These are phyloP conservation scores for Brachypterus glaber DNA, from an alignment of 2,888 invertebrate genomes.

Conservation along the genomic window DNA sequence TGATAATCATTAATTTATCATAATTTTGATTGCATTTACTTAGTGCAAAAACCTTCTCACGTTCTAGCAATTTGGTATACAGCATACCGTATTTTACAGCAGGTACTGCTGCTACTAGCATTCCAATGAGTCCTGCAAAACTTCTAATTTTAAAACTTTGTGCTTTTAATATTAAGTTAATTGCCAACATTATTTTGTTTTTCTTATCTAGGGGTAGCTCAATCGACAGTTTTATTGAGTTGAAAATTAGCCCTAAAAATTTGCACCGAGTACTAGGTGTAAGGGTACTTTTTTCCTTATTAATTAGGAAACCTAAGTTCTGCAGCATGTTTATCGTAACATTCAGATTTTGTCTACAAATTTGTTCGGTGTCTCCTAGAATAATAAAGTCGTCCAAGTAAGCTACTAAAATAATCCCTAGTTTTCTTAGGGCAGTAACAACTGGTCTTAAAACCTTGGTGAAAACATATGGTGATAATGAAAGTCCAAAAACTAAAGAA, in stretches of 20 bases:
- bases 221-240: constrained; percentile 9
- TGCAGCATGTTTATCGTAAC: constrained; percentile 7
- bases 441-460: constrained; percentile 26
- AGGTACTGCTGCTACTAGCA: constrained; percentile 14
- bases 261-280: constrained; percentile 10
- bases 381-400: constrained; percentile 20
- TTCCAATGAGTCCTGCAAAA: constrained; percentile 13
- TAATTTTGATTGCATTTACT: neutral
- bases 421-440: constrained; percentile 15
- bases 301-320: constrained; percentile 19
- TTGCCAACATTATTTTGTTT: neutral
- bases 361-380: constrained; percentile 9
- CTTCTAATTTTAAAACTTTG: constrained; percentile 5
- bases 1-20: constrained; percentile 2
- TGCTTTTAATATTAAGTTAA: too few relatives aligned
- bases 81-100: too few relatives aligned
- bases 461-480: constrained; percentile 21
- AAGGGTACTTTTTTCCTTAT: constrained; percentile 16
- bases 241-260: constrained; percentile 18
- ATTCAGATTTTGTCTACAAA: constrained; percentile 8
- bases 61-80: constrained; percentile 13
- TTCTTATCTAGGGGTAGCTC: constrained; percentile 7
- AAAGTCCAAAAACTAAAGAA: constrained; percentile 22
- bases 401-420: constrained; percentile 15
- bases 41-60: constrained; percentile 5